Conservation (phyloP, 2,113 vertebrate species). For the Crotalus horridus region DNA sequence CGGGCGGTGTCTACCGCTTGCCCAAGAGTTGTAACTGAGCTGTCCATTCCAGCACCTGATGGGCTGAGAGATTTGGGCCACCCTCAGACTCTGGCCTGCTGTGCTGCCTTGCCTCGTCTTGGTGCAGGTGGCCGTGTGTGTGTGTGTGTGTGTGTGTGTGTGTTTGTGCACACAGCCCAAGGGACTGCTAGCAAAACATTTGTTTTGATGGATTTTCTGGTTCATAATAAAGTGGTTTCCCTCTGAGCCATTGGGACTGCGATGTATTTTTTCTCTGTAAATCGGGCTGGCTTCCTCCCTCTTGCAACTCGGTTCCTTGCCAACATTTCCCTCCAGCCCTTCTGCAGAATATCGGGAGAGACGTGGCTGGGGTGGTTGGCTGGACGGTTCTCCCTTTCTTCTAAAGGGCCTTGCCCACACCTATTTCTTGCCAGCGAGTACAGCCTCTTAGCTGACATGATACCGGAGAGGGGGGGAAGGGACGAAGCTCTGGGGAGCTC, state of each 20-base stretch:
- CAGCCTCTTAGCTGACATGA: neutral
- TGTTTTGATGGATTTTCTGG: neutral
- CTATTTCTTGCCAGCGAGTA: neutral
- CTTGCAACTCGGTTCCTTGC: neutral
- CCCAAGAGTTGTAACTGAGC: constrained; percentile 78
- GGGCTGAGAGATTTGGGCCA: neutral
- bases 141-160: too few species aligned
- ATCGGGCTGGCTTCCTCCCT: neutral
- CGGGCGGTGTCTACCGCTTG: constrained; percentile 88
- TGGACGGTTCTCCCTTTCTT: neutral
- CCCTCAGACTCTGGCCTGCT: too few species aligned
- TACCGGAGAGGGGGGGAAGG: neutral
- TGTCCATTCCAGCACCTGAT: too few species aligned
- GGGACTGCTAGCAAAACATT: neutral
- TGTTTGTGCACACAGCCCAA: too few species aligned
- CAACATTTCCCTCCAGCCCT: neutral
- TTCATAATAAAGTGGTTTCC: neutral
- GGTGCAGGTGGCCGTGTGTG: too few species aligned
- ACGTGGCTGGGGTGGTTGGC: neutral
- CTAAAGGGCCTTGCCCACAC: neutral
- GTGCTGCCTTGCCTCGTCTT: neutral
- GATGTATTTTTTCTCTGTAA: neutral
- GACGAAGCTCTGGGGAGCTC: neutral
- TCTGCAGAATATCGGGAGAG: neutral
- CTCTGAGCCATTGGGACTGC: neutral